Conservation (phyloP, 2,113 vertebrate species). For the Rhinogobius similis region DNA sequence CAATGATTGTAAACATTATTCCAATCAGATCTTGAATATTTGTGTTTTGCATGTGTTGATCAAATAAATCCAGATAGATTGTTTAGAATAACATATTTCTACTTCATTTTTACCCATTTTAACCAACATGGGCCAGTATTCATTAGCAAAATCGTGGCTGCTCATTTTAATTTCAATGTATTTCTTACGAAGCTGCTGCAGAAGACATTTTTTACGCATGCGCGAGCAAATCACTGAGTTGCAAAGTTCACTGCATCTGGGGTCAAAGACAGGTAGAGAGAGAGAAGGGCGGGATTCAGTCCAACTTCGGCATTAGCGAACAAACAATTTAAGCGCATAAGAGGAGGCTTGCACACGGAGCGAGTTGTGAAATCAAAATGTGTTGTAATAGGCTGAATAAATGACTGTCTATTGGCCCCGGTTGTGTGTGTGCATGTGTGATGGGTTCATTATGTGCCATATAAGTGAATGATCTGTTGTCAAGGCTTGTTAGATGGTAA, state of each 20-base stretch:
- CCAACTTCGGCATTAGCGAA: slow-evolving; percentile 66
- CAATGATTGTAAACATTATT: too few relatives aligned
- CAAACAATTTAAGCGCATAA: slow-evolving; percentile 49
- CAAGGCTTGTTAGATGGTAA: slow-evolving; percentile 76
- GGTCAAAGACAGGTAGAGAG: slow-evolving; percentile 72
- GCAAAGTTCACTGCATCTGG: slow-evolving; percentile 34
- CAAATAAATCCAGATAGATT: too few relatives aligned
- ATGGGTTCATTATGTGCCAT: slow-evolving; percentile 78
- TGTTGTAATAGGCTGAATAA: slow-evolving; percentile 35
- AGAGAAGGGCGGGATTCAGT: slow-evolving; percentile 47
- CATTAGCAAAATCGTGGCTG: too few relatives aligned
- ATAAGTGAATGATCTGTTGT: slow-evolving; percentile 77
- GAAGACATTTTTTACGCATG: slow-evolving; percentile 40
- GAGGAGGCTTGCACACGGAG: slow-evolving; percentile 30
- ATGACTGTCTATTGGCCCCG: slow-evolving; percentile 44
- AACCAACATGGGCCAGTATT: background rate
- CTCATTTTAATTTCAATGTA: background rate
- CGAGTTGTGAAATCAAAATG: slow-evolving; percentile 30
- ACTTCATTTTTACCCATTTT: background rate
- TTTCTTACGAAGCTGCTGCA: slow-evolving; percentile 19
- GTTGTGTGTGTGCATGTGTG: slow-evolving; percentile 57
- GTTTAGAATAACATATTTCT: too few relatives aligned
- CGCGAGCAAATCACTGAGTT: slow-evolving; percentile 35
- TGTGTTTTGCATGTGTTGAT: too few relatives aligned
- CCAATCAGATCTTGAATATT: too few relatives aligned